Base-by-base conservation (phyloP, 2,797 vertebrate genomes). In the Gymnoscopelus braueri region DNA sequence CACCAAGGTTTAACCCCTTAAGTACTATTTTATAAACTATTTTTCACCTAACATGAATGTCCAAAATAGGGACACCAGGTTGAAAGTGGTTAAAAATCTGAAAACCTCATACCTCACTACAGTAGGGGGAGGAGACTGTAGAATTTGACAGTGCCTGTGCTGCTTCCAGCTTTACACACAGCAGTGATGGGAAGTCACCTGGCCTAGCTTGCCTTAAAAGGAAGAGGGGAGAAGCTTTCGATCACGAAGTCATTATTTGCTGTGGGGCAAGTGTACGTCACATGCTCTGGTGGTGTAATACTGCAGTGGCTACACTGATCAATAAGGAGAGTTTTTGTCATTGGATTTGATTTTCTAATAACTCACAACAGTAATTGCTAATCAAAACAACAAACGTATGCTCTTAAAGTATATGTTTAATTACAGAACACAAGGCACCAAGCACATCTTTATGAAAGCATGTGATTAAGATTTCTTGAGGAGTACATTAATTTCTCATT, bases 161-260 rank as follows among this genome's bases (percentile, higher is more conserved):
- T 72, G 75, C 72, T 88, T 90, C 86, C 84, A 85, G 86, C 77
- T 87, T 81, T 86, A 79, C 85, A 88, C 32, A 14, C 74, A 50
- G 74, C 74, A 56, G 5, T 92, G 86, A 84, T 79, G 86, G 89
- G 88, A 91, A 91, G 84, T 81, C 82, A 88, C 65, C 77, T 70
- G 72, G 59, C 66, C 56, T 7, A 6, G 72, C 72, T 81, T 72
- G 75, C 91, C 89, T 91, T 91, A 87, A 89, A 91, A 92, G 91
- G 90, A 83, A 88, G 69, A 58, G 63, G 9, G 49, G 52, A 63
- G 66, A 63, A 12, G 47, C 32, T 0, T 62, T 85, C 79, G n/a
- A 75, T 88, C 75, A 71, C 68, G 72, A 75, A 79, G 81, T 84
- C 75, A 75, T 88, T 71, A 67, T 74, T 74, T 68, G 47, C 71